phyloP scores from a whole-genome alignment of 1,140 invertebrate species.

The Drosophila pseudoananassae region DNA sequence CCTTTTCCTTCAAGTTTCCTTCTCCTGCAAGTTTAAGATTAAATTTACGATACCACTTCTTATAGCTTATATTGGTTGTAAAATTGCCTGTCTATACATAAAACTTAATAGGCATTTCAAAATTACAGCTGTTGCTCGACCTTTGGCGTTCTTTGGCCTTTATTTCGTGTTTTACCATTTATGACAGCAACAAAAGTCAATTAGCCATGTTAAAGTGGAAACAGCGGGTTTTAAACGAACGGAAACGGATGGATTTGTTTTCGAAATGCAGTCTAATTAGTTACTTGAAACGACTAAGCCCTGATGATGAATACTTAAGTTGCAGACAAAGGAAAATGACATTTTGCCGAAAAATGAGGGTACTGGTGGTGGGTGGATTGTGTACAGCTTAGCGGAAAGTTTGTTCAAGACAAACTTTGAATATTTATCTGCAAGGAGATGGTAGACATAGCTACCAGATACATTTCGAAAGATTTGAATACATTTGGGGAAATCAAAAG shows the following conservation, averaged over 20 bases:
- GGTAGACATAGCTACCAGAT: slow-evolving; percentile 2
- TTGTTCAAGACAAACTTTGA: slow-evolving; percentile 19
- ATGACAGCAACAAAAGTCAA: slow-evolving; percentile 70
- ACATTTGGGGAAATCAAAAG: background rate
- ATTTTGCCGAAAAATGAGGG: background rate
- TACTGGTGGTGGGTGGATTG: background rate
- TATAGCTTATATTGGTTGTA: slow-evolving; percentile 11
- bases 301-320: slow-evolving; percentile 52
- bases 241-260: background rate
- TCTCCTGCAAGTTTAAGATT: background rate
- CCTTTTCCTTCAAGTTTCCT: slow-evolving; percentile 10
- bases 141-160: slow-evolving; percentile 6
- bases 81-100: slow-evolving; percentile 45
- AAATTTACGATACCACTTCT: slow-evolving; percentile 14
- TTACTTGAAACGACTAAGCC: slow-evolving; percentile 47
- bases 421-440: slow-evolving; percentile 4
- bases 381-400: slow-evolving; percentile 25
- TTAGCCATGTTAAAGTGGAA: slow-evolving; percentile 44
- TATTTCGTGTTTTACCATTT: slow-evolving; percentile 68
- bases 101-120: slow-evolving; percentile 56
- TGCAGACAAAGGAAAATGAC: slow-evolving; percentile 10
- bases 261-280: slow-evolving; percentile 46
- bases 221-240: background rate
- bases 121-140: slow-evolving; percentile 53
- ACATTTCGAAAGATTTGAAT: slow-evolving; percentile 22